These are phyloP conservation scores for Hylia prasina DNA, from an alignment of 2,113 vertebrate species.

Conservation along the genomic window DNA sequence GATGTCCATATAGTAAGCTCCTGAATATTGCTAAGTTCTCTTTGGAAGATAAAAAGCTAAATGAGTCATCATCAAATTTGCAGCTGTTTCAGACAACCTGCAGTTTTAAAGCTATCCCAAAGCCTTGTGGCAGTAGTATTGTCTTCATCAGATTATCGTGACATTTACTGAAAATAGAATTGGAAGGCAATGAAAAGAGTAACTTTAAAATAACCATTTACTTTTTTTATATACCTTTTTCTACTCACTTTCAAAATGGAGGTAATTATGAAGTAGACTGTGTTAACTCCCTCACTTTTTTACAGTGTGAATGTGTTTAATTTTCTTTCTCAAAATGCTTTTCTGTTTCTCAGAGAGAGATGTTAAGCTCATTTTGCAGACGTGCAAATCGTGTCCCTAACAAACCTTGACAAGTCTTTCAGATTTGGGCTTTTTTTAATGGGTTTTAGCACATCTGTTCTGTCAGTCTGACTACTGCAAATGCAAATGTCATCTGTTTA, in stretches of 20 bases:
- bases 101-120: not conserved
- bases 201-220: not conserved
- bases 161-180: not conserved
- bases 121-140: not conserved
- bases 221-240: not conserved
- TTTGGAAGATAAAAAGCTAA: not conserved
- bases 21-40: not conserved
- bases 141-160: not conserved
- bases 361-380: not conserved
- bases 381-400: not conserved
- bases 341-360: not conserved
- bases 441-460: conserved; percentile 31
- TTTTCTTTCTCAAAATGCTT: not conserved
- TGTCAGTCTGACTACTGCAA: conserved; percentile 22
- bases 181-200: not conserved
- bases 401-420: conserved; percentile 19
- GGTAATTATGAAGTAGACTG: not conserved
- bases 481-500: conserved; percentile 21
- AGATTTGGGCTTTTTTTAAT: not conserved
- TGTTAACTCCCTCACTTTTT: not conserved
- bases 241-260: not conserved
- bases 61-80: not conserved
- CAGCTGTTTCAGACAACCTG: not conserved
- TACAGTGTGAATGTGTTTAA: not conserved
- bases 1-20: not conserved